Conservation (phyloP, 2,113 vertebrate genomes). For the Melozone crissalis region DNA sequence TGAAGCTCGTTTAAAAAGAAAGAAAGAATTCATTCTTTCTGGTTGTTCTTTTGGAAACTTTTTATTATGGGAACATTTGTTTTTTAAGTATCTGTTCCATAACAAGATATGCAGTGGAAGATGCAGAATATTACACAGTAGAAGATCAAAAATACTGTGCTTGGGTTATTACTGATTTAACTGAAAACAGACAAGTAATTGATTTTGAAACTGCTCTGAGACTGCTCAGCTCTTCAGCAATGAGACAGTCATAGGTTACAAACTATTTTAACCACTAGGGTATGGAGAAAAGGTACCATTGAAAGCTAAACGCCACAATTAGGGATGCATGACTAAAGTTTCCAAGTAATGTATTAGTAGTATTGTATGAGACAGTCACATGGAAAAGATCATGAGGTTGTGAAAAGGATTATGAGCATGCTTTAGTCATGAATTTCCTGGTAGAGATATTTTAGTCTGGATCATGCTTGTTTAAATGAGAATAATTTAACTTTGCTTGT, state of each 20-base stretch:
- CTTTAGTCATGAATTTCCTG: constrained; percentile 48
- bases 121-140: neutral
- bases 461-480: neutral
- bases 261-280: neutral
- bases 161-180: neutral
- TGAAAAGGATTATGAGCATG: constrained; percentile 59
- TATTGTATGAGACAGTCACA: constrained; percentile 58
- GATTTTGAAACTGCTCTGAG: neutral
- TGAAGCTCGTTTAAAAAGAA: neutral
- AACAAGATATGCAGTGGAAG: neutral
- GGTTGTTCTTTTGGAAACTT: neutral
- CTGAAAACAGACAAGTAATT: neutral
- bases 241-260: neutral
- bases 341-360: constrained; percentile 34
- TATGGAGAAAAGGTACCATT: constrained; percentile 42
- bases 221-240: neutral
- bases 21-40: neutral
- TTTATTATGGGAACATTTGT: neutral
- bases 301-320: constrained; percentile 31
- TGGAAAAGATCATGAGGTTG: constrained; percentile 55
- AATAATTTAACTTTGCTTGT: neutral
- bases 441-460: constrained; percentile 8
- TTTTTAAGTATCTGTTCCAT: neutral
- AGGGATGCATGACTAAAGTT: constrained; percentile 59
- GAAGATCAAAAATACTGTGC: neutral